phyloP scores from a whole-genome alignment of 2,113 vertebrate genomes.

The Tringa solitaria region DNA sequence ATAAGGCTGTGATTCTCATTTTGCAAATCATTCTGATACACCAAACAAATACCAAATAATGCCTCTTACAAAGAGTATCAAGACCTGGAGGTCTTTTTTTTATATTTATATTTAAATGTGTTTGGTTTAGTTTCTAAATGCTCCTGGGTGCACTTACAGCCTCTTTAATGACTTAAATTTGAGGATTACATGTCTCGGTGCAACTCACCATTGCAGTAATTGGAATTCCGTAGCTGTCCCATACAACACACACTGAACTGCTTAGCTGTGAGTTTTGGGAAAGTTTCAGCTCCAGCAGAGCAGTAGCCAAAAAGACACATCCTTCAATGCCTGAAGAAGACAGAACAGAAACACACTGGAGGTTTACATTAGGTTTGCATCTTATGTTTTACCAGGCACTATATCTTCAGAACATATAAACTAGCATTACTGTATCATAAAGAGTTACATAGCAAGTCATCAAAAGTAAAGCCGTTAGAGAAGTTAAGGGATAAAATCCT shows the following conservation, averaged over 20 bases:
- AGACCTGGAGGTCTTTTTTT: neutral
- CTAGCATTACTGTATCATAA: neutral
- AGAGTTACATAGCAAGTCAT: neutral
- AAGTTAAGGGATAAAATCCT: slow-evolving; percentile 14
- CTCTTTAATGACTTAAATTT: slow-evolving; percentile 47
- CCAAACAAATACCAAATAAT: neutral
- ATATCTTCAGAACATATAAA: neutral
- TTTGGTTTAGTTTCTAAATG: neutral
- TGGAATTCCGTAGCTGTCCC: slow-evolving; percentile 56
- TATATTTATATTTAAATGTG: slow-evolving; percentile 5
- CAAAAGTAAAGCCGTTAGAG: neutral
- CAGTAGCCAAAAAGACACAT: slow-evolving; percentile 50
- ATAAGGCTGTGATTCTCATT: neutral
- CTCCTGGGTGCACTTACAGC: neutral
- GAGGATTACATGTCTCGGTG: slow-evolving; percentile 18
- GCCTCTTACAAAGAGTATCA: neutral
- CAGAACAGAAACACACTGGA: slow-evolving; percentile 28
- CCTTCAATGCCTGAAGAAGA: slow-evolving; percentile 41
- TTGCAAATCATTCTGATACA: neutral
- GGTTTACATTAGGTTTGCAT: neutral
- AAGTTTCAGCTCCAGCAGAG: slow-evolving; percentile 47
- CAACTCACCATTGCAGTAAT: slow-evolving; percentile 53
- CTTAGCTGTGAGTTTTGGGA: slow-evolving; percentile 47
- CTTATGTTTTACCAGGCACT: neutral
- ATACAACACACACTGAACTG: slow-evolving; percentile 50